phyloP scores from a whole-genome alignment of 2,797 vertebrate species.

The Rhincodon typus region DNA sequence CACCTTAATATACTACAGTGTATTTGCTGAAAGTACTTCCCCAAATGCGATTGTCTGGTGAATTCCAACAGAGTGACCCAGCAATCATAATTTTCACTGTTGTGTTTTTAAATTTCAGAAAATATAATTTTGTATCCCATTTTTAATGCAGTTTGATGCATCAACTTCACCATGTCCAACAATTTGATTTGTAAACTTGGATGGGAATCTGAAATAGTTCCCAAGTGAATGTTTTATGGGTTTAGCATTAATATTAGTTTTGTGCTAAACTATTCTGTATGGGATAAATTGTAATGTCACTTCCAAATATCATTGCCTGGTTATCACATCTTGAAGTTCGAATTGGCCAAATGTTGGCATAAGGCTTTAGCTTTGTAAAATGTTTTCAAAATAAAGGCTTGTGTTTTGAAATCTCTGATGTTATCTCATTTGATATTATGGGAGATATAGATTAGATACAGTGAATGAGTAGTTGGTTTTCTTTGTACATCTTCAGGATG shows the following conservation, averaged over 20 bases:
- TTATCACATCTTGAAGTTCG: background rate
- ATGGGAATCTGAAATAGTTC: background rate
- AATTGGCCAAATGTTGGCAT: background rate
- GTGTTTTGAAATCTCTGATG: too few relatives aligned
- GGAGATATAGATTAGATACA: too few relatives aligned
- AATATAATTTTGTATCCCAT: background rate
- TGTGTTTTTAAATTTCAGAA: background rate
- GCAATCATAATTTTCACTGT: background rate
- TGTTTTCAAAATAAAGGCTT: background rate
- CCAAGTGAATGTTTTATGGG: background rate
- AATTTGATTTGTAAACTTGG: background rate
- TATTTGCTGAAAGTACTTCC: background rate
- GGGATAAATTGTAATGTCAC: background rate
- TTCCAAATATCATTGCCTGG: background rate
- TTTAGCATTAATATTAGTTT: background rate
- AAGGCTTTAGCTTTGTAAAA: background rate
- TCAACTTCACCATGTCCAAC: background rate
- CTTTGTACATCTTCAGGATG: constrained; percentile 64
- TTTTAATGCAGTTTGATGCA: background rate
- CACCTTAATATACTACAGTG: too few relatives aligned
- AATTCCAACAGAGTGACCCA: background rate
- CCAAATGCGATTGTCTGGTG: background rate
- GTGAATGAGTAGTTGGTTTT: too few relatives aligned
- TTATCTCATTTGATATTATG: too few relatives aligned
- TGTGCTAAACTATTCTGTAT: background rate